Evolutionary conservation across 2,888 invertebrate genomes (phyloP).

Genomic region (Phortica magna): DNA sequence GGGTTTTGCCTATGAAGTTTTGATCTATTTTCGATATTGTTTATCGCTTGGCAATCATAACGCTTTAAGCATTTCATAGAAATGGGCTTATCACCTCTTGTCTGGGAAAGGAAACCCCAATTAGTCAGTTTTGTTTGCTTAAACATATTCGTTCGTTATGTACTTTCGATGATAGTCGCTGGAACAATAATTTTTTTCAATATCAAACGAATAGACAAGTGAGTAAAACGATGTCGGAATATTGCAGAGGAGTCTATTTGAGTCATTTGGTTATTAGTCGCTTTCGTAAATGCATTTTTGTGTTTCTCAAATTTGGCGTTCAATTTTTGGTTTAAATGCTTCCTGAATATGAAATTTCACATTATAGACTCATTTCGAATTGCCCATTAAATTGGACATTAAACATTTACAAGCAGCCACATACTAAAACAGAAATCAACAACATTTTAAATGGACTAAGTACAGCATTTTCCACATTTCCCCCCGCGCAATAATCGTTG

Average conservation of each 20-base stretch:
- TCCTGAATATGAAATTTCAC: not conserved
- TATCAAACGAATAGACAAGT: too few species aligned
- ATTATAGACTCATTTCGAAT: not conserved
- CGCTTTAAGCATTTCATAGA: too few species aligned
- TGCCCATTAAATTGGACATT: not conserved
- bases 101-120: conserved; percentile 4
- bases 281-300: too few species aligned
- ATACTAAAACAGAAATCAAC: not conserved
- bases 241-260: too few species aligned
- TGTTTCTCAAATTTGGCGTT: too few species aligned
- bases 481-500: not conserved
- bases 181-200: too few species aligned
- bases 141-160: not conserved
- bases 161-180: too few species aligned
- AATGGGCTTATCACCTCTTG: not conserved
- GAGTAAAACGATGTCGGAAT: too few species aligned
- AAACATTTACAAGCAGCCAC: not conserved
- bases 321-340: not conserved
- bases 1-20: too few species aligned
- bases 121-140: not conserved
- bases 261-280: too few species aligned
- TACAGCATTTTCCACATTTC: not conserved
- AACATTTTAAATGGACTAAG: not conserved
- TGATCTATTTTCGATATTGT: not conserved
- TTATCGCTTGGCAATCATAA: not conserved